A percentile compares a stretch with the other conserved stretches of the same genome.
Conservation (phyloP, 2,797 vertebrate species). For the Protonibea diacanthus region DNA sequence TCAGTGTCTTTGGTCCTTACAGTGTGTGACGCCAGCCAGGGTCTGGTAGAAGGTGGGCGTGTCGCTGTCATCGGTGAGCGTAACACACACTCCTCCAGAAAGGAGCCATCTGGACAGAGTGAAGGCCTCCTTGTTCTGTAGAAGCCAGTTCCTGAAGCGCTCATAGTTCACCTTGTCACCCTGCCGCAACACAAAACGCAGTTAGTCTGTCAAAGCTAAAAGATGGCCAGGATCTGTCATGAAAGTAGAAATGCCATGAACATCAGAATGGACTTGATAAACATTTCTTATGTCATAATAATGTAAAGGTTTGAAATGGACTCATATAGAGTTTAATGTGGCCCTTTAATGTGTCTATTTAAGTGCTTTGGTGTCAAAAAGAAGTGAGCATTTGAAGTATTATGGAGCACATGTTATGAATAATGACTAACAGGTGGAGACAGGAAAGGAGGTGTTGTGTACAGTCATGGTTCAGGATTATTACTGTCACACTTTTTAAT, state of each 20-base stretch:
- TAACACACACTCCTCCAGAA: constrained; percentile 95
- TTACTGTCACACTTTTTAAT: no score
- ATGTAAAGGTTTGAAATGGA: neutral
- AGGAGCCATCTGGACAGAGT: constrained; percentile 98
- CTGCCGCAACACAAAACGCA: constrained; percentile 78
- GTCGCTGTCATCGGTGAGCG: constrained; percentile 98
- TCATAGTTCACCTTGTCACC: constrained; percentile 98
- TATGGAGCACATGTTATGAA: no score
- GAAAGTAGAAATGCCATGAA: neutral
- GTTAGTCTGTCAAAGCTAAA: neutral
- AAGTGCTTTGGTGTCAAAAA: no score
- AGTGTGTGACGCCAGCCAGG: constrained; percentile 97
- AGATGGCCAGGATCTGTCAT: neutral
- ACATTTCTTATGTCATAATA: neutral
- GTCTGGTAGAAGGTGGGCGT: constrained; percentile 99
- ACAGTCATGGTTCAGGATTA: no score
- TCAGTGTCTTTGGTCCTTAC: constrained; percentile 85
- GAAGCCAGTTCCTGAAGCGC: constrained; percentile 96
- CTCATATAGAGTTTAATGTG: no score
- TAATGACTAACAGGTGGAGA: no score
- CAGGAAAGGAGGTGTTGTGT: no score
- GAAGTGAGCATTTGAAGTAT: no score
- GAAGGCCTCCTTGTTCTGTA: constrained; percentile 97
- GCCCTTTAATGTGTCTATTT: no score
- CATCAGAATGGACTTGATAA: neutral